A percentile compares a stretch with the other conserved stretches of the same genome.
These are phyloP conservation scores for Coptodon rendalli DNA, from an alignment of 2,113 vertebrate species.

Conservation along the genomic window DNA sequence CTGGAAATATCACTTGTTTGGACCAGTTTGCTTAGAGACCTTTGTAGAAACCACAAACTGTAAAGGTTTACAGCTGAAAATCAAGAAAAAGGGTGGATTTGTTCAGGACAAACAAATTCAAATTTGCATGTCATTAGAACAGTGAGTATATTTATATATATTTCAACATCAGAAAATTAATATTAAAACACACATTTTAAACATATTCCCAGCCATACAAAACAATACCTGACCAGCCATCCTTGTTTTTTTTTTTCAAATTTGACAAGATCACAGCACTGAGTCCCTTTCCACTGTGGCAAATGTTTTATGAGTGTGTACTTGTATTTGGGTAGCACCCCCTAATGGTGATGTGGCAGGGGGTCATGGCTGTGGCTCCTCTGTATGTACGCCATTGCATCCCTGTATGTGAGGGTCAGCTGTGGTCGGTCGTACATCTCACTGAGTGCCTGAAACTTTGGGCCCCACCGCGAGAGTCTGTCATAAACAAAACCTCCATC, in stretches of 20 bases:
- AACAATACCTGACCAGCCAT: neutral
- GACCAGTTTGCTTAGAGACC: neutral
- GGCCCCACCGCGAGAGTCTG: slow-evolving; percentile 71
- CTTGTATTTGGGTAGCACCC: neutral
- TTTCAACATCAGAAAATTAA: neutral
- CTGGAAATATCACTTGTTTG: neutral
- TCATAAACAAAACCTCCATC: slow-evolving; percentile 59
- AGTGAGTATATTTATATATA: neutral
- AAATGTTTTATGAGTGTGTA: neutral
- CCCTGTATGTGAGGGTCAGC: slow-evolving; percentile 40
- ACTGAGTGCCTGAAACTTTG: slow-evolving; percentile 77
- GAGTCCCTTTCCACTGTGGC: neutral
- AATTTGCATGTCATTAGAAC: neutral
- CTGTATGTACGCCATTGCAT: slow-evolving; percentile 38
- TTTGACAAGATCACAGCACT: neutral
- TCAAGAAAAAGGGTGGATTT: neutral
- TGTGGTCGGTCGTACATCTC: slow-evolving; percentile 70
- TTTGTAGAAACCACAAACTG: neutral
- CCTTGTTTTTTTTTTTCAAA: neutral
- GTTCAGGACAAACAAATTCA: neutral
- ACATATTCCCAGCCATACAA: neutral
- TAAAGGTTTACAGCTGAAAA: neutral
- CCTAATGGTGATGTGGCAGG: slow-evolving; percentile 49
- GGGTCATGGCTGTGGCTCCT: slow-evolving; percentile 48
- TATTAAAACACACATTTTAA: neutral